These are phyloP conservation scores for Lithobates pipiens DNA, from an alignment of 2,797 vertebrate genomes.

Conservation along the genomic window DNA sequence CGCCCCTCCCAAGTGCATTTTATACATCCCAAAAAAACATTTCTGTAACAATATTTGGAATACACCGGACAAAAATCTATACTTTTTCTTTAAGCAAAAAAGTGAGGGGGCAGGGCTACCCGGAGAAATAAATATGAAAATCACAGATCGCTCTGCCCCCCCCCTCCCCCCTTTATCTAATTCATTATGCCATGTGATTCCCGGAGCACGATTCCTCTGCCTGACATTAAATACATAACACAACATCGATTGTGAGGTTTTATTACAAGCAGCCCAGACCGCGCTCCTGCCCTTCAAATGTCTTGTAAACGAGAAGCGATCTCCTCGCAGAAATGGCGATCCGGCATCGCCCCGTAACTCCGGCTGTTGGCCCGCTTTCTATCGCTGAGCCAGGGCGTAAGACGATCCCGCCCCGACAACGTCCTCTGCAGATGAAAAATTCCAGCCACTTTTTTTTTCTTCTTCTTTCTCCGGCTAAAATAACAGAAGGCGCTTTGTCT, in stretches of 20 bases:
- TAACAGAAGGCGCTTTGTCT: conserved; percentile 17
- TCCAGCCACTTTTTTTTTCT: background rate
- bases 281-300: conserved; percentile 48
- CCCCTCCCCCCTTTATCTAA: conserved; percentile 39
- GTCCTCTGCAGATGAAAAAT: conserved; percentile 4
- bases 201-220: conserved; percentile 18
- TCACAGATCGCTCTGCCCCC: conserved; percentile 17
- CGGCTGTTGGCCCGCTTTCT: conserved; percentile 28
- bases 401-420: conserved; percentile 18
- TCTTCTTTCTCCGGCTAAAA: background rate
- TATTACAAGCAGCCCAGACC: conserved; percentile 29
- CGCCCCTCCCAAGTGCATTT: no score
- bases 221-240: conserved; percentile 37
- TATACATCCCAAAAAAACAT: no score
- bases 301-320: conserved; percentile 41
- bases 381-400: conserved; percentile 21
- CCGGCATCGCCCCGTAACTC: background rate
- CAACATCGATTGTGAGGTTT: conserved; percentile 35
- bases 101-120: no score
- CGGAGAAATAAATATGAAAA: background rate
- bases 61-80: no score
- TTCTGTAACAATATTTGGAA: no score
- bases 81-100: no score
- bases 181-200: conserved; percentile 36
- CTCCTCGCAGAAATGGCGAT: conserved; percentile 14